Percentiles rank a stretch among this genome's conserved stretches.
Evolutionary conservation across 37 sponge, comb jelly and placozoan species (phyloP).

Genomic region (Beroe ovata): DNA sequence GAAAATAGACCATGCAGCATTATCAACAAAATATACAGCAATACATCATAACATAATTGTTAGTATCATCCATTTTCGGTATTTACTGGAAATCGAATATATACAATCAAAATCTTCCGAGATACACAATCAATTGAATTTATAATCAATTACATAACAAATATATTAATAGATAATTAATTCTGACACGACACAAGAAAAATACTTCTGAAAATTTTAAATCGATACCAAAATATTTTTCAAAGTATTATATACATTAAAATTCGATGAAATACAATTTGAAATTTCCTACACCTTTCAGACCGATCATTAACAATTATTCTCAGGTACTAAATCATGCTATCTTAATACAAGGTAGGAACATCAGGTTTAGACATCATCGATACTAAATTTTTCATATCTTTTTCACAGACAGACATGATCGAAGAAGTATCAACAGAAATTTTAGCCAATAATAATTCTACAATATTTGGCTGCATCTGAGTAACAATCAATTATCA

Average conservation of each 20-base stretch:
- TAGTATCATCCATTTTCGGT: no score
- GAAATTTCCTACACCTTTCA: no score
- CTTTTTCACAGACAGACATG: not conserved
- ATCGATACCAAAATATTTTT: conserved; percentile 2
- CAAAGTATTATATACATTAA: conserved; percentile 18
- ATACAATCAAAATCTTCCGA: conserved; percentile 5
- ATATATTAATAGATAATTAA: not conserved
- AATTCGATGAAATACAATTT: conserved; percentile 20
- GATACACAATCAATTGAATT: conserved; percentile 46
- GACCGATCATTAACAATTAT: conserved; percentile 24
- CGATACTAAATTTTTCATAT: not conserved
- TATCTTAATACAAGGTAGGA: not conserved
- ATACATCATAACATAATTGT: no score
- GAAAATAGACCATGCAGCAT: no score
- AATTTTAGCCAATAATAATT: not conserved
- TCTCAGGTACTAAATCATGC: not conserved
- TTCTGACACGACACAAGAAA: conserved; percentile 7
- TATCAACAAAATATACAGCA: no score
- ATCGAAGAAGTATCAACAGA: not conserved
- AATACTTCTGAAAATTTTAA: conserved; percentile 28
- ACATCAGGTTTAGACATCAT: not conserved
- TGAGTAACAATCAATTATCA: no score
- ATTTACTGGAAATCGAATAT: no score
- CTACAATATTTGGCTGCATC: not conserved
- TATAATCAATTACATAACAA: not conserved